Evolutionary conservation across 2,797 vertebrate species (phyloP), one percentile per base, ranked within the genome.

Genomic region (Sus cebifrons): DNA sequence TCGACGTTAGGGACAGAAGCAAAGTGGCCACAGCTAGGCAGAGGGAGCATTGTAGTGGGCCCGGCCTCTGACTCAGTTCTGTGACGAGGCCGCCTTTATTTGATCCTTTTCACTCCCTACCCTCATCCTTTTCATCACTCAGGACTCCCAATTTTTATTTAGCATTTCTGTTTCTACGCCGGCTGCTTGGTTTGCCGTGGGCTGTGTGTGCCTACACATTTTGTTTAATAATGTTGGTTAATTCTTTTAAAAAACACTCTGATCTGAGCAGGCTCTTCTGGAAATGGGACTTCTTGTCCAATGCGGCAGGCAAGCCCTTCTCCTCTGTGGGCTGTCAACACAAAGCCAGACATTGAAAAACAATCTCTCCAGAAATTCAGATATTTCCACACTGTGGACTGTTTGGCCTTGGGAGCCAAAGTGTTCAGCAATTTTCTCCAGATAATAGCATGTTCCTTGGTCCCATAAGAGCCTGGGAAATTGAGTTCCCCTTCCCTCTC

Each of bases 161-260:
- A n/a, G 11, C 32, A 14, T 15, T n/a, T 27, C 16, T 9, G 60
- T 21, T 21, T 67, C 14, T 29, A 2, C 10, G 0, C 54, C n/a
- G 54, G 44, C n/a, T 2, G 1, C 89, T 65, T 12, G 36, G 23
- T 56, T 81, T 67, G 17, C 52, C 32, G 1, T 8, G 36, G 40
- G 21, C 49, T 85, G 16, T 73, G 60, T 40, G 14, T 23, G 32
- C 9, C 4, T 40, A 32, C 1, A 1, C 15, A 23, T 32, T 56
- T 36, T 60, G 68, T 29, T 89, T 68, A 58, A 73, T 52, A 56
- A 64, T 40, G 20, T 82, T 56, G 27, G 52, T 82, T 70, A 83
- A 89, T 92, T 74, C 49, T 85, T 87, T 54, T 36, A 62, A 84
- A 86, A 49, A 89, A 73, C 65, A 40, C 44, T 86, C n/a, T 84